Conservation (phyloP, 2,888 invertebrate species). For the Eurytoma adleriae region DNA sequence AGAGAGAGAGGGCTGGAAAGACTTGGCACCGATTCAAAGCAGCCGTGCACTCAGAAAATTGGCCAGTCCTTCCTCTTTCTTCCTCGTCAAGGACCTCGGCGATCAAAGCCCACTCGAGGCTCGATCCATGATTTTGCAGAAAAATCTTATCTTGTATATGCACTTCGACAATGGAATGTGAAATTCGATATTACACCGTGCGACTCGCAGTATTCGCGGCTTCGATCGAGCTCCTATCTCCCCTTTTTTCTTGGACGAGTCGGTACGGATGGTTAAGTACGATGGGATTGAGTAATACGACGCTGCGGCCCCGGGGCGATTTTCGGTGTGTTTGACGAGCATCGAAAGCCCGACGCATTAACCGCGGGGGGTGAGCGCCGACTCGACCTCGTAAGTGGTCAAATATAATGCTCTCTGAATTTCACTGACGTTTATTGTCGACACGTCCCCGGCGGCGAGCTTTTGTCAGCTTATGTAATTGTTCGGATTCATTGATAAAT, state of each 20-base stretch:
- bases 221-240: background rate
- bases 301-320: background rate
- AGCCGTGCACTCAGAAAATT: conserved; percentile 67
- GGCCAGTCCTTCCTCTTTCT: conserved; percentile 58
- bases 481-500: no score
- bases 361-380: background rate
- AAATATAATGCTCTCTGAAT: background rate
- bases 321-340: conserved; percentile 3
- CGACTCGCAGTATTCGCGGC: background rate
- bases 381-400: background rate
- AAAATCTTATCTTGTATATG: conserved; percentile 8
- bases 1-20: conserved; percentile 60
- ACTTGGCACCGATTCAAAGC: conserved; percentile 72
- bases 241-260: background rate
- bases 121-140: conserved; percentile 20
- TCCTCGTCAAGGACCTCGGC: conserved; percentile 25
- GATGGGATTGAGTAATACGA: background rate
- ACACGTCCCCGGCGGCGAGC: no score
- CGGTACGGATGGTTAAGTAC: background rate
- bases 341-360: background rate
- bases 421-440: no score
- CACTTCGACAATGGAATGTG: background rate
- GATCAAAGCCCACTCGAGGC: background rate
- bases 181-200: background rate
- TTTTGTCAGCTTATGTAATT: no score